A percentile compares a stretch with the other conserved stretches of the same genome.
These are phyloP conservation scores for Tachysurus fulvidraco DNA, from an alignment of 2,113 vertebrate genomes.

Conservation along the genomic window DNA sequence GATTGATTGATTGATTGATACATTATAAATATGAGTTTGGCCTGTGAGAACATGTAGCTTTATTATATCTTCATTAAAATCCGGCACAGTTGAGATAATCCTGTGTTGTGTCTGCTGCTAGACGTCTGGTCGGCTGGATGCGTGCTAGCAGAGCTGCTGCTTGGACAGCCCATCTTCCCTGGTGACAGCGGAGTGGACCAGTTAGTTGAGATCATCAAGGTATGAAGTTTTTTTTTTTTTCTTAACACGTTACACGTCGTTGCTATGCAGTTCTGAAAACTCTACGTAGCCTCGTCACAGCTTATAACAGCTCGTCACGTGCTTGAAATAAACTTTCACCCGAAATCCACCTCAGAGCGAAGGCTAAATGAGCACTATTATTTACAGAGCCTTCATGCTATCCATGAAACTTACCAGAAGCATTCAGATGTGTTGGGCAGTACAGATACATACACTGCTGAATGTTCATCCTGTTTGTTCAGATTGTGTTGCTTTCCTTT, in stretches of 20 bases:
- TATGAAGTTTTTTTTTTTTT: conserved; percentile 43
- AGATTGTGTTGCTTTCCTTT: not conserved
- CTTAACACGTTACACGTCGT: not conserved
- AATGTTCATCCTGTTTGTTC: not conserved
- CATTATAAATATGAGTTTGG: not conserved
- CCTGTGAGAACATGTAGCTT: not conserved
- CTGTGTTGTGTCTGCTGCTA: conserved; percentile 41
- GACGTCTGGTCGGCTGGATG: conserved; percentile 90
- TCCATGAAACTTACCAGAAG: not conserved
- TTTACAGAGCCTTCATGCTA: too few species aligned
- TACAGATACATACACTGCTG: not conserved
- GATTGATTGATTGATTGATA: too few species aligned
- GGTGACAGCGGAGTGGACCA: conserved; percentile 90
- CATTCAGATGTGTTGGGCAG: not conserved
- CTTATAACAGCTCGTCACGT: not conserved
- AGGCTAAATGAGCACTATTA: not conserved
- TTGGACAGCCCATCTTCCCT: conserved; percentile 88
- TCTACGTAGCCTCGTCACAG: not conserved
- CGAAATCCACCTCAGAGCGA: not conserved
- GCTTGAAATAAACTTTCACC: not conserved
- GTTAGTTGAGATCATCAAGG: conserved; percentile 90
- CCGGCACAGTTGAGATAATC: not conserved
- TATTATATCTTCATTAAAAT: not conserved
- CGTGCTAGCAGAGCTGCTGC: conserved; percentile 84
- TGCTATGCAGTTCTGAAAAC: not conserved